Percentiles rank a stretch among this genome's conserved stretches.
Conservation (phyloP, 1,140 invertebrate genomes). For the Bombyx mori region ASM3026992v2 NC_085107.1:4985501-4986000, state of each 20-base stretch:
- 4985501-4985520: conserved; percentile 58
- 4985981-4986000: background rate
- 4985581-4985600: background rate
- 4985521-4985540: conserved; percentile 52
- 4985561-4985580: background rate
- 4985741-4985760: conserved; percentile 21
- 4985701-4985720: conserved; percentile 7
- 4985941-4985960: conserved; percentile 43
- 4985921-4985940: conserved; percentile 44
- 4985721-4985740: conserved; percentile 13
- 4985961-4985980: background rate
- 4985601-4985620: conserved; percentile 1
- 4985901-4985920: conserved; percentile 63
- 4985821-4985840: conserved; percentile 23
- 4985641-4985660: conserved; percentile 5
- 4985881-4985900: conserved; percentile 54
- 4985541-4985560: conserved; percentile 10
- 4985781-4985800: conserved; percentile 41
- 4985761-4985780: conserved; percentile 24
- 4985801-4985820: conserved; percentile 12
- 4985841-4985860: conserved; percentile 58
- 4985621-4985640: conserved; percentile 1
- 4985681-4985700: conserved; percentile 7
- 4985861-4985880: conserved; percentile 46
- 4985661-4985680: conserved; percentile 4